phyloP scores from a whole-genome alignment of 2,113 vertebrate genomes.

The Archilochus colubris region DNA sequence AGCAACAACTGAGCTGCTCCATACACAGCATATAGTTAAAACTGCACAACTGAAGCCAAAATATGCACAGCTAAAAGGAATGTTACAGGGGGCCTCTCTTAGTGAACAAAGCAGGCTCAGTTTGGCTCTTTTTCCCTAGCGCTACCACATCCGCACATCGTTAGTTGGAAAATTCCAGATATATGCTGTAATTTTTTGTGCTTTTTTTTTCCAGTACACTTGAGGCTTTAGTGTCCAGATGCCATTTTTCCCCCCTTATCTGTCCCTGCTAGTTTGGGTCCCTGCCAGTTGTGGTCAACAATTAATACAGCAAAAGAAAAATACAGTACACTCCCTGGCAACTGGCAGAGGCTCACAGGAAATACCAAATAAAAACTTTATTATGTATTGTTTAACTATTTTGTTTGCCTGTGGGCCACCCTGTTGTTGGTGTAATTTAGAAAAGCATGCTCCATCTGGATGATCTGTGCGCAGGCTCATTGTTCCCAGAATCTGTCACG shows the following conservation, averaged over 20 bases:
- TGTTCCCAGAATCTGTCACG: slow-evolving; percentile 78
- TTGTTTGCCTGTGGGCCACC: slow-evolving; percentile 82
- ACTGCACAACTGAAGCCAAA: slow-evolving; percentile 93
- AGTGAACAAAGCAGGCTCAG: slow-evolving; percentile 99
- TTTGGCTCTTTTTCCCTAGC: slow-evolving; percentile 93
- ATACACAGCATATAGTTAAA: slow-evolving; percentile 92
- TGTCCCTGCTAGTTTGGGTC: slow-evolving; percentile 80
- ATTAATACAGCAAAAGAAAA: slow-evolving; percentile 84
- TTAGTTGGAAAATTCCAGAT: slow-evolving; percentile 99
- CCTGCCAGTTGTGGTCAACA: slow-evolving; percentile 83
- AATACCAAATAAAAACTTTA: slow-evolving; percentile 88
- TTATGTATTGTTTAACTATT: slow-evolving; percentile 84
- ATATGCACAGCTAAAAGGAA: slow-evolving; percentile 98
- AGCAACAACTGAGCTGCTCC: slow-evolving; percentile 80
- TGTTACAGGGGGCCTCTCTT: slow-evolving; percentile 94
- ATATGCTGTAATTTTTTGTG: slow-evolving; percentile 98
- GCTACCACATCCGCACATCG: slow-evolving; percentile 99
- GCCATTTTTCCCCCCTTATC: slow-evolving; percentile 81
- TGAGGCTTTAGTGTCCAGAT: slow-evolving; percentile 93
- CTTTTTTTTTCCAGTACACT: slow-evolving; percentile 82
- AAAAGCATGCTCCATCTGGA: slow-evolving; percentile 80
- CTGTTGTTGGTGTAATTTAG: slow-evolving; percentile 77
- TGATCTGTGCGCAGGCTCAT: slow-evolving; percentile 71
- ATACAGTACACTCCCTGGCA: slow-evolving; percentile 81
- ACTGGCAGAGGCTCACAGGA: slow-evolving; percentile 83